phyloP scores from a whole-genome alignment of 1,140 invertebrate species.

The Artemia franciscana region DNA sequence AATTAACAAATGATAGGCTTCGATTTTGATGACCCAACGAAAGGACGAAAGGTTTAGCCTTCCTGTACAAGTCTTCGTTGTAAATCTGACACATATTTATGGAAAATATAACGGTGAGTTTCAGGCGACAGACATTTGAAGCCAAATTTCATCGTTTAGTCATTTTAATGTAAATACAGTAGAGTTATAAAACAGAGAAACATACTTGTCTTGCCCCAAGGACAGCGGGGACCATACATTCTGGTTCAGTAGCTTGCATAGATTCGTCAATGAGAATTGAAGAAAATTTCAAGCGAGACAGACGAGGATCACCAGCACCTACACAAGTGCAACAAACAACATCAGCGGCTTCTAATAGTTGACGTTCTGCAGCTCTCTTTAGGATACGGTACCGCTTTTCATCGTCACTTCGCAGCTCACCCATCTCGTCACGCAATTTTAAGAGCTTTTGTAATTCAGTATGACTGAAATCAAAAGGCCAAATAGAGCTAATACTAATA shows the following conservation, averaged over 20 bases:
- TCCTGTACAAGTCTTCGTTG: no score
- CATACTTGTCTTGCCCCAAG: constrained; percentile 67
- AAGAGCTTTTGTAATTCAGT: constrained; percentile 84
- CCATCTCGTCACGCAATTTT: constrained; percentile 89
- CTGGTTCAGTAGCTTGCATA: constrained; percentile 68
- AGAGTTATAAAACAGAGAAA: no score
- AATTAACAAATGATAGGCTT: no score
- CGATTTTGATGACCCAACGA: no score
- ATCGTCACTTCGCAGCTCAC: constrained; percentile 53
- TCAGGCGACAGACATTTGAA: no score
- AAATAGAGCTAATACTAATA: no score
- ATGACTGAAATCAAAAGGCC: constrained; percentile 25
- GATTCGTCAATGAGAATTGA: constrained; percentile 97
- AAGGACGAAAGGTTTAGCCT: no score
- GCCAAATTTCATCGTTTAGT: no score
- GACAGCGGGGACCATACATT: constrained; percentile 96
- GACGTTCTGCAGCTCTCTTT: constrained; percentile 74
- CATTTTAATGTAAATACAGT: no score
- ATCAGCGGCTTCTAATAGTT: constrained; percentile 81
- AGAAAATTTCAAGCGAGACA: constrained; percentile 77
- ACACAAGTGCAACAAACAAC: constrained; percentile 99
- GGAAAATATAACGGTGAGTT: no score
- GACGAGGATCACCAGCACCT: constrained; percentile 80
- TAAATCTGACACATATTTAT: no score
- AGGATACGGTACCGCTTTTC: constrained; percentile 80